Conservation (phyloP, 23 tunicate species). For the Halocynthia aurantium region DNA sequence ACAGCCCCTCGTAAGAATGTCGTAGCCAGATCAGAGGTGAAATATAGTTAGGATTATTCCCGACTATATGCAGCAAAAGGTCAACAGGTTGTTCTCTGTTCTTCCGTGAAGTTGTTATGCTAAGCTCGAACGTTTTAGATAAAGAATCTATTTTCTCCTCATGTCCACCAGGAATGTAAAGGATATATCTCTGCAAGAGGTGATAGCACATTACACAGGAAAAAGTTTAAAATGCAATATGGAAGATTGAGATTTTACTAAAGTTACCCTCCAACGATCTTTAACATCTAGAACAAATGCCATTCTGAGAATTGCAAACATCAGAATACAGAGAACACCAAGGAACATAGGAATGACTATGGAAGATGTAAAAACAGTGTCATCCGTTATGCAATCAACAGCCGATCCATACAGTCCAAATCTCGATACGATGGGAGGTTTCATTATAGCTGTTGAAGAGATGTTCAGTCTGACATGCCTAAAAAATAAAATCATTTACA, state of each 20-base stretch:
- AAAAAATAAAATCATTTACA: background rate
- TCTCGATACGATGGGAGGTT: conserved; percentile 38
- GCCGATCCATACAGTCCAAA: conserved; percentile 67
- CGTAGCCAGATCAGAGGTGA: conserved; percentile 65
- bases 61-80: conserved; percentile 37
- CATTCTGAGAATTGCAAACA: background rate
- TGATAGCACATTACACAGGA: too few species aligned
- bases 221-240: background rate
- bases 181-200: conserved; percentile 44
- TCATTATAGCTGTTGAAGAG: conserved; percentile 47
- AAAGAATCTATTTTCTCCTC: background rate
- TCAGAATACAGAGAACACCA: background rate
- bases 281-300: conserved; percentile 34
- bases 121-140: conserved; percentile 30
- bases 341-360: conserved; percentile 39
- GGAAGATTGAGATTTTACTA: background rate
- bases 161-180: conserved; percentile 22
- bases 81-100: conserved; percentile 31
- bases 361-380: conserved; percentile 4
- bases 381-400: conserved; percentile 29
- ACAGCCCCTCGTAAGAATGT: conserved; percentile 35
- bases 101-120: conserved; percentile 46
- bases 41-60: background rate
- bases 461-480: conserved; percentile 55
- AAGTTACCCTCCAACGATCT: conserved; percentile 76